phyloP scores from a whole-genome alignment of 1,140 invertebrate genomes.

The Odontomachus brunneus region DNA sequence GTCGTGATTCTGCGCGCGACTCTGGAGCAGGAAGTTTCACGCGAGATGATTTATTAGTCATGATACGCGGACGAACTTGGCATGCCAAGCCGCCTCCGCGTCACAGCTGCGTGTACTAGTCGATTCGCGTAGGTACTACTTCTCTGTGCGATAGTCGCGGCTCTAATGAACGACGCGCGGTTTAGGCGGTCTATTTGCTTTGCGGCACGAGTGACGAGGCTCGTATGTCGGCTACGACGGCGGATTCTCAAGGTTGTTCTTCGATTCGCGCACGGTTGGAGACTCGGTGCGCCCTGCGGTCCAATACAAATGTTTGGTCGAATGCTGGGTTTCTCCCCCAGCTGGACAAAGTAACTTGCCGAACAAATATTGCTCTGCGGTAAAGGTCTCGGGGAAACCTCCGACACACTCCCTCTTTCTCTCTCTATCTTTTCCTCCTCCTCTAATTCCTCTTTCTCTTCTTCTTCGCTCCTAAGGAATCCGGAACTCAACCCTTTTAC shows the following conservation, averaged over 20 bases:
- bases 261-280: slow-evolving; percentile 11
- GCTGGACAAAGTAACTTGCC: slow-evolving; percentile 30
- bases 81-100: background rate
- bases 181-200: slow-evolving; percentile 43
- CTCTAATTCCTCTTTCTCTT: background rate
- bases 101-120: slow-evolving; percentile 10
- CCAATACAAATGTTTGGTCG: slow-evolving; percentile 48
- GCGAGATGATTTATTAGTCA: slow-evolving; percentile 26
- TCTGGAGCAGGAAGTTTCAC: slow-evolving; percentile 22
- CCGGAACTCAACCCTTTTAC: background rate
- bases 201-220: slow-evolving; percentile 26
- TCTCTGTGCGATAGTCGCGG: too few species aligned
- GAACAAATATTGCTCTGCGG: slow-evolving; percentile 14
- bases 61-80: slow-evolving; percentile 10
- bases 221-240: slow-evolving; percentile 22
- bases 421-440: background rate
- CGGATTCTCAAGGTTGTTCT: slow-evolving; percentile 22
- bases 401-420: background rate
- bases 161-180: slow-evolving; percentile 30
- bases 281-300: slow-evolving; percentile 12
- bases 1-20: slow-evolving; percentile 19
- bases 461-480: background rate
- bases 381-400: slow-evolving; percentile 19
- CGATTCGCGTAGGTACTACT: slow-evolving; percentile 1
- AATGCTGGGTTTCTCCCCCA: slow-evolving; percentile 20